phyloP scores from a whole-genome alignment of 2,888 invertebrate species.

The Amiota mariae region DNA sequence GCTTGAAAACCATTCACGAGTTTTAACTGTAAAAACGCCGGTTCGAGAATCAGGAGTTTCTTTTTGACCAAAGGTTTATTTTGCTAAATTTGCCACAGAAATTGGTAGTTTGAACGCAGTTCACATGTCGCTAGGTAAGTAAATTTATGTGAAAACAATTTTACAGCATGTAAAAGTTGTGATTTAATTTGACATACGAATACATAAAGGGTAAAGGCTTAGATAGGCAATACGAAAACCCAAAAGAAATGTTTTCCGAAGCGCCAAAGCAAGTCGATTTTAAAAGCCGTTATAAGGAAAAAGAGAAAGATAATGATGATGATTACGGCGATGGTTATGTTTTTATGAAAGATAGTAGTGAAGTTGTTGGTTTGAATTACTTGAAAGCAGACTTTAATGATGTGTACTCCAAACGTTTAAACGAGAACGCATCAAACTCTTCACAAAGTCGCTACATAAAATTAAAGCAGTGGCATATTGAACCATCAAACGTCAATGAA shows the following conservation, averaged over 20 bases:
- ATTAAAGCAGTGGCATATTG: conserved; percentile 53
- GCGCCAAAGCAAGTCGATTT: no score
- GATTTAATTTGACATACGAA: conserved; percentile 40
- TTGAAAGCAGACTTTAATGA: conserved; percentile 48
- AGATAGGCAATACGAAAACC: conserved; percentile 23
- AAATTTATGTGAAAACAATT: neutral
- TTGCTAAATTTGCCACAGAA: no score
- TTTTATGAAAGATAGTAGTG: no score
- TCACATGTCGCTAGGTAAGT: conserved; percentile 50
- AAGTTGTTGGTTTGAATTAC: conserved; percentile 35
- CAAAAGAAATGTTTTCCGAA: no score
- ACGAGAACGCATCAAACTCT: conserved; percentile 13
- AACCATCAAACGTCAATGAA: conserved; percentile 53
- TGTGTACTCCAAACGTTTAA: conserved; percentile 26
- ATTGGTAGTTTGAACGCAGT: conserved; percentile 21
- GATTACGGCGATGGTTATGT: conserved; percentile 28
- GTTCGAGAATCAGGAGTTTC: no score
- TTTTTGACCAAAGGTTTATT: no score
- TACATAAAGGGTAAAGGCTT: conserved; percentile 34
- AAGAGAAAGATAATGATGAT: conserved; percentile 33
- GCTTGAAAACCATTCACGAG: no score
- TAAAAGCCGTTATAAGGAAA: neutral
- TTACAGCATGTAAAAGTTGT: neutral
- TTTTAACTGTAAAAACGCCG: no score
- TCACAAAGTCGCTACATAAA: neutral